Evolutionary conservation across 2,113 vertebrate genomes (phyloP).

Genomic region (Eidolon helvum): DNA sequence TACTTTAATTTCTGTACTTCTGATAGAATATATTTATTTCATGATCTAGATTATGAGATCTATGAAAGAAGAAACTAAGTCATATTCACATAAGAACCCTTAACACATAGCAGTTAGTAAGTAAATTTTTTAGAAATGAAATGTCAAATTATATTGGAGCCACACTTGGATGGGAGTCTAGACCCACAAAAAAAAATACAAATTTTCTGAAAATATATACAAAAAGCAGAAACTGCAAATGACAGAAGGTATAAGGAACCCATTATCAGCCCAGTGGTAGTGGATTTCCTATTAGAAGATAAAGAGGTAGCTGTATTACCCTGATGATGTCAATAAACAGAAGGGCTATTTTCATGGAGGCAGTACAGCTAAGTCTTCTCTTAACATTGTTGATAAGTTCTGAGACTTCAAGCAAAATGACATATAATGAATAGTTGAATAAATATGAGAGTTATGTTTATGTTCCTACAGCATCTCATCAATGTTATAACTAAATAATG

Average conservation of each 20-base stretch:
- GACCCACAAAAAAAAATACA: background rate
- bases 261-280: background rate
- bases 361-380: background rate
- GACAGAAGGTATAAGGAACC: background rate
- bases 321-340: background rate
- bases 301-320: background rate
- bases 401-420: background rate
- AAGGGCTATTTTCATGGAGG: background rate
- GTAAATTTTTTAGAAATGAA: slow-evolving; percentile 29
- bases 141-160: background rate
- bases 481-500: background rate
- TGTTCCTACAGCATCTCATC: background rate
- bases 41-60: background rate
- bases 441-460: background rate
- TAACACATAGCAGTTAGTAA: background rate
- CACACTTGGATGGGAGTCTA: background rate
- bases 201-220: background rate
- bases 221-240: background rate
- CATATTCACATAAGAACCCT: background rate
- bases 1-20: background rate
- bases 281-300: background rate
- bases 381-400: background rate
- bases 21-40: background rate
- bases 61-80: slow-evolving; percentile 4
- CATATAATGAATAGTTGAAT: too few species aligned